Evolutionary conservation across 2,888 invertebrate genomes (phyloP), one percentile per base, ranked within the genome.

Genomic region (Lingula anatina): DNA sequence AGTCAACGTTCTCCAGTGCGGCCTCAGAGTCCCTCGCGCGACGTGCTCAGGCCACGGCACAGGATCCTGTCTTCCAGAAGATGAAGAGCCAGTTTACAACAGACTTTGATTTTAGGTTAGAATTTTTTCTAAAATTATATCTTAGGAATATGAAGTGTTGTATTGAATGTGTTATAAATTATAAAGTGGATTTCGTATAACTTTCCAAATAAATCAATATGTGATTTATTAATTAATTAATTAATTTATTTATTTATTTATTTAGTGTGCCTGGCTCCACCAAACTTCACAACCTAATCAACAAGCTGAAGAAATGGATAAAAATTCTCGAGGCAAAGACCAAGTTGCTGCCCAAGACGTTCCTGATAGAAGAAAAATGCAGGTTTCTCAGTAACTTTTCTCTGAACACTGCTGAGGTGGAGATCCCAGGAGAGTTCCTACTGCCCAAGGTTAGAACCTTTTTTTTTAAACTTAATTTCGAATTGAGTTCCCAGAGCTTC

Each of bases 221-320:
- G n/a, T n/a, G 5, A 15, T 47, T 27, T 43, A 25, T 20, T 39
- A 15, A 18, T 39, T n/a, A 15, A 39, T 18, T 18, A n/a, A n/a
- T n/a, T n/a, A n/a, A n/a, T n/a, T n/a, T n/a, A 31, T 20, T 39
- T 27, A 9, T 25, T 25, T 24, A 25, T 15, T 20, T 43, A 15
- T 15, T 24, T 53, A 73, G 71, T 61, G 67, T 70, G 3, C 89
- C 92, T 7, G 90, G 89, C 44, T 88, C 93, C 15, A 88, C 90
- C 82, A 86, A 90, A 73, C 81, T 96, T 49, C 95, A 96, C 75
- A 92, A 90, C 76, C 82, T 96, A 51, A 96, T 96, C 68, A 87
- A 85, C 68, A 95, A 94, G 78, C 81, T 96, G 54, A 90, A 94
- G 75, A 94, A 95, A 72, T 96, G 96, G 96, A 93, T 96, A 65